Conservation (phyloP, 1,140 invertebrate genomes). For the Wiebesia pumilae region DNA sequence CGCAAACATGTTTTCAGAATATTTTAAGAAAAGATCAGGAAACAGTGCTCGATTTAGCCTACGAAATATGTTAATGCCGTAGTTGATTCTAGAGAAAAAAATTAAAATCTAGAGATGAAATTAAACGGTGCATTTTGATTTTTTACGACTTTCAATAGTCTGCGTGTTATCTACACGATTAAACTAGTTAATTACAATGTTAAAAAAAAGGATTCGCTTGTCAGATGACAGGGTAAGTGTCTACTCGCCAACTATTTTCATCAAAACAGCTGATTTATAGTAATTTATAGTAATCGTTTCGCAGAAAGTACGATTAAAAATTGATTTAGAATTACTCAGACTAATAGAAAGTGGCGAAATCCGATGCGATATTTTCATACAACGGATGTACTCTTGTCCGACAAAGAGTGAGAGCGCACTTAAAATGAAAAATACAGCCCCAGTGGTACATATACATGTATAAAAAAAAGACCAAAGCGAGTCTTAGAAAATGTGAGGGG, state of each 20-base stretch:
- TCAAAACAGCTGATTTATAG: not conserved
- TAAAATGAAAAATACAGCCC: not conserved
- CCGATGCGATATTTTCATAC: no score
- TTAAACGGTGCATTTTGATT: no score
- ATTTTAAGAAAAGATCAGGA: not conserved
- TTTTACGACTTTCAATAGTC: no score
- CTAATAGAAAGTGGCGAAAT: not conserved
- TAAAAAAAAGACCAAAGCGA: not conserved
- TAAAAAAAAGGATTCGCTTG: not conserved
- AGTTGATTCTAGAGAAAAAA: no score
- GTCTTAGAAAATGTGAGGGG: slow-evolving; percentile 73
- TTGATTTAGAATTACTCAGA: not conserved
- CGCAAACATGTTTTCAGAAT: not conserved
- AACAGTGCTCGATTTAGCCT: not conserved
- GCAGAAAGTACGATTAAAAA: no score
- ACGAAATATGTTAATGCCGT: no score
- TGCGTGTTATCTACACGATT: not conserved
- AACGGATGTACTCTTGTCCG: no score
- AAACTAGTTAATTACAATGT: not conserved
- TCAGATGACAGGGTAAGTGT: not conserved
- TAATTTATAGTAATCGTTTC: no score
- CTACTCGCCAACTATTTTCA: not conserved
- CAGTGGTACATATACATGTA: not conserved
- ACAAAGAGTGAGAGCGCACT: no score
- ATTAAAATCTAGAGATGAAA: no score